A percentile compares a stretch with the other conserved stretches of the same genome.
phyloP scores from a whole-genome alignment of 2,113 vertebrate genomes.

The Ancistrus triradiatus region DNA sequence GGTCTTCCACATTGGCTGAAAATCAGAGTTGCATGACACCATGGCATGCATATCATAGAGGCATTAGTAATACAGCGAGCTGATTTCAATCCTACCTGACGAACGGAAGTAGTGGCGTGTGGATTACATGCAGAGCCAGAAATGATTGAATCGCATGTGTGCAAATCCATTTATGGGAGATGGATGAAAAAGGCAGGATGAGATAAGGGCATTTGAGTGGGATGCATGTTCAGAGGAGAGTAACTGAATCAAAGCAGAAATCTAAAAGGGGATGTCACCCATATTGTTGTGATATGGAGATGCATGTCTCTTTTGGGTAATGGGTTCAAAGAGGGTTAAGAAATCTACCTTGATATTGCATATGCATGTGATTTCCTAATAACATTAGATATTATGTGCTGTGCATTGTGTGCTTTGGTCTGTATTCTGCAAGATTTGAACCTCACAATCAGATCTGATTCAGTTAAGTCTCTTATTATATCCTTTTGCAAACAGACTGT shows the following conservation, averaged over 20 bases:
- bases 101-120: constrained; percentile 15
- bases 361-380: not conserved
- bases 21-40: not conserved
- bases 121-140: constrained; percentile 22
- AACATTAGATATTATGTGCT: not conserved
- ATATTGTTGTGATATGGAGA: constrained; percentile 4
- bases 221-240: constrained; percentile 4
- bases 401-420: not conserved
- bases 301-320: constrained; percentile 9
- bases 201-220: constrained; percentile 15
- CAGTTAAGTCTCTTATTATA: constrained; percentile 5
- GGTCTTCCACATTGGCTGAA: not conserved
- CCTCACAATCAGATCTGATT: no score
- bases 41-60: not conserved
- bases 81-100: constrained; percentile 4
- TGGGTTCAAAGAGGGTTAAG: not conserved
- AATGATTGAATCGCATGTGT: constrained; percentile 17
- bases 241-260: not conserved
- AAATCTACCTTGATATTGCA: no score
- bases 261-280: not conserved
- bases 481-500: constrained; percentile 23
- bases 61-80: not conserved
- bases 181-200: constrained; percentile 10
- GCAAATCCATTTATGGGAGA: constrained; percentile 32
- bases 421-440: no score